Evolutionary conservation across 1,140 invertebrate species (phyloP).

Genomic region (Drosophila sulfurigaster): DNA sequence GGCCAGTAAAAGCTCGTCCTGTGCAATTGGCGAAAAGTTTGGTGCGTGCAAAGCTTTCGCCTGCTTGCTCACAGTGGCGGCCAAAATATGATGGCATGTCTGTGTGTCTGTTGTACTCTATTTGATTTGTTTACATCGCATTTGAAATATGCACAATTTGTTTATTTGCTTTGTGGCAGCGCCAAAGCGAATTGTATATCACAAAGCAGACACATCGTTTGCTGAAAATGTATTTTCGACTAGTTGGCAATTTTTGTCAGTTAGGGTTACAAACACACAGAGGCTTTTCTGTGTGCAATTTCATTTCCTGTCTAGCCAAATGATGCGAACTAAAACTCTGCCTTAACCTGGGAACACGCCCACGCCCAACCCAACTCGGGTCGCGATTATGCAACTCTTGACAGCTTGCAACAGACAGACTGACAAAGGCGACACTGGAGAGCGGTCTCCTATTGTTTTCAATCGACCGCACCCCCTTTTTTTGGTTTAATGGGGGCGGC

Average conservation of each 20-base stretch:
- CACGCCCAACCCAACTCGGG: constrained; percentile 42
- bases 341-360: neutral
- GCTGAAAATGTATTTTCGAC: constrained; percentile 10
- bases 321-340: constrained; percentile 16
- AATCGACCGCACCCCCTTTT: neutral
- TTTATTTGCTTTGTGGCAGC: constrained; percentile 40
- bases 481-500: constrained; percentile 46
- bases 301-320: constrained; percentile 70
- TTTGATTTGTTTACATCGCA: constrained; percentile 49
- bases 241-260: constrained; percentile 35
- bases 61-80: constrained; percentile 25
- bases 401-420: constrained; percentile 21
- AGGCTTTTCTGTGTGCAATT: constrained; percentile 33
- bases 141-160: constrained; percentile 32
- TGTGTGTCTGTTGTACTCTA: neutral
- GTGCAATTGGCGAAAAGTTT: constrained; percentile 1
- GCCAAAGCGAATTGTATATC: constrained; percentile 28
- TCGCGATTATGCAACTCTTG: constrained; percentile 64
- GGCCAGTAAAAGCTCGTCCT: constrained; percentile 33
- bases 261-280: neutral
- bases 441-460: constrained; percentile 56
- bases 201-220: constrained; percentile 9
- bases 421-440: neutral
- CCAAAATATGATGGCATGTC: constrained; percentile 24
- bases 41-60: constrained; percentile 20